Evolutionary conservation across 2,113 vertebrate species (phyloP), one percentile per base, ranked within the genome.

Genomic region (Aramus guarauna): DNA sequence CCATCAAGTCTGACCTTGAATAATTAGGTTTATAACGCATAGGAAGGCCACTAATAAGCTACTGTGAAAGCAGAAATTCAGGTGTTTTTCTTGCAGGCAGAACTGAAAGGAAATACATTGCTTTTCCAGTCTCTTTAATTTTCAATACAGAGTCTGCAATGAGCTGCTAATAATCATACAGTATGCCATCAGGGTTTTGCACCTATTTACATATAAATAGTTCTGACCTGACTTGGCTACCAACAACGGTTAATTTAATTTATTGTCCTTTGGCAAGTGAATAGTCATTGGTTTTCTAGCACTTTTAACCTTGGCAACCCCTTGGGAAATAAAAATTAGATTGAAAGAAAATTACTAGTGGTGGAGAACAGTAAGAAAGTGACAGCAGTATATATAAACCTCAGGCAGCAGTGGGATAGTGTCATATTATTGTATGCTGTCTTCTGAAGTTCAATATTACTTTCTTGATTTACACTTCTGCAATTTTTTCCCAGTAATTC

Each of bases 281-380:
- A 96, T 86, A 97, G 97, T 98, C 98, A 96, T 96, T 98, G 97
- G 97, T 98, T 98, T 97, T 97, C 96, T 88, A 98, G 96, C 95
- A 98, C 98, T 98, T 98, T 98, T 98, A 98, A 98, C 98, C 98
- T 98, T 97, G 96, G 96, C 82, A 94, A 98, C 97, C 98, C 98
- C 97, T 96, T 98, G 98, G 98, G 98, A 98, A 98, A 98, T 98
- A 98, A 98, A 98, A 98, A 98, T 98, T 98, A 98, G 97, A 98
- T 98, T 97, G 98, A 97, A 97, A 98, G 98, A 98, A 98, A 98
- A 98, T 98, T 98, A 98, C 98, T 97, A 95, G 94, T 95, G 93
- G 97, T 97, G 63, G 98, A 92, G 94, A 98, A 98, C 96, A 97
- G 97, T 96, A 97, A 98, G 98, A 97, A 98, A 98, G 95, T 98